These are phyloP conservation scores for Phyllotis vaccarum DNA, from an alignment of 2,797 vertebrate genomes.

Conservation along the genomic window DNA sequence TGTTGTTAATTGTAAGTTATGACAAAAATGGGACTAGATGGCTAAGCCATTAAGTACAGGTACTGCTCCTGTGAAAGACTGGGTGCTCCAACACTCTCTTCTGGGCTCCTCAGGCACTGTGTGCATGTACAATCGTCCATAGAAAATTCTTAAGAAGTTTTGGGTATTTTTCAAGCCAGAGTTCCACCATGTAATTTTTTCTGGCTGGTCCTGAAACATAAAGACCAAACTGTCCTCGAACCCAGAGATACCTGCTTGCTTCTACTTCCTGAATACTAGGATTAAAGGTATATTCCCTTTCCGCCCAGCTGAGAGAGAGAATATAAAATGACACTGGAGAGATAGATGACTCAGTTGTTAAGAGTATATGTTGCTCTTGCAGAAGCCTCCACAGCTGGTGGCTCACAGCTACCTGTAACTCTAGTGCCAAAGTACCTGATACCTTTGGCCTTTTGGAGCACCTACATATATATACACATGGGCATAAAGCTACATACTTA, in stretches of 20 bases:
- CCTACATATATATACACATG: background rate
- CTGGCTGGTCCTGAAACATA: background rate
- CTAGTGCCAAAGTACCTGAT: background rate
- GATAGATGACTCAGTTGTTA: background rate
- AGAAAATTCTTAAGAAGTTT: background rate
- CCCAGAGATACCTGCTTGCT: background rate
- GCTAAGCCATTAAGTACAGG: background rate
- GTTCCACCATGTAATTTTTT: background rate
- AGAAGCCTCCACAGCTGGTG: background rate
- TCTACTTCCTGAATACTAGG: background rate
- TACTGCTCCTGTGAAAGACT: background rate
- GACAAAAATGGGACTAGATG: background rate
- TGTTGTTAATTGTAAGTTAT: background rate
- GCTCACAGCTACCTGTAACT: background rate
- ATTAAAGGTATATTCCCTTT: background rate
- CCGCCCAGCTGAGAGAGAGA: background rate
- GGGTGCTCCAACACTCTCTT: background rate
- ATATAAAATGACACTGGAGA: background rate
- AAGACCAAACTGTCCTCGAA: background rate
- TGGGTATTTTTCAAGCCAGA: background rate
- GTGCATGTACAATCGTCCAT: background rate
- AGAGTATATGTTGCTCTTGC: background rate
- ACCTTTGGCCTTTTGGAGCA: too few relatives aligned
- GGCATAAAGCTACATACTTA: background rate
- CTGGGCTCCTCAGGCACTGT: background rate